Conservation (phyloP, 2,797 vertebrate species). For the Crocidura indochinensis region DNA sequence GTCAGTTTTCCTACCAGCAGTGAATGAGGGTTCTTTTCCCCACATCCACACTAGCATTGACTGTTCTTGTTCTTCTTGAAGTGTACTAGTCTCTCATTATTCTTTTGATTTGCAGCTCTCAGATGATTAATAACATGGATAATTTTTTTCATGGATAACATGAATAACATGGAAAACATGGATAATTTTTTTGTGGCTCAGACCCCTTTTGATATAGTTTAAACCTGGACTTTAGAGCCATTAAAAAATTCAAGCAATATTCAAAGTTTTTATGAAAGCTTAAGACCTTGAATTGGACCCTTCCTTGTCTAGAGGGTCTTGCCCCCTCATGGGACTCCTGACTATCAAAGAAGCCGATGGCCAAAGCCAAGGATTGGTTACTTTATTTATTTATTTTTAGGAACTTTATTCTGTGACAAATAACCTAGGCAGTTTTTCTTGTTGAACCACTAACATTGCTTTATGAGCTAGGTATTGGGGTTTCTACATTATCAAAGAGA, state of each 20-base stretch:
- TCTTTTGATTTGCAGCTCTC: too few species aligned
- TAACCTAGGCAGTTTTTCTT: not conserved
- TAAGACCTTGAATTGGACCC: not conserved
- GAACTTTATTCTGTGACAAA: not conserved
- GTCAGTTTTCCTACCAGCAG: too few species aligned
- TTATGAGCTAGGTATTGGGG: not conserved
- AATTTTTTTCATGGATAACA: too few species aligned
- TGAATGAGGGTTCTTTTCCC: too few species aligned
- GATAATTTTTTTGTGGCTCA: too few species aligned
- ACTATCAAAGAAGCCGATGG: not conserved
- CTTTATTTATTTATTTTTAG: not conserved
- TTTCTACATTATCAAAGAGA: not conserved
- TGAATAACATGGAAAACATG: too few species aligned
- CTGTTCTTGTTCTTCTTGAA: too few species aligned
- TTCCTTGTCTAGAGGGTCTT: not conserved
- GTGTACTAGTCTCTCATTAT: too few species aligned
- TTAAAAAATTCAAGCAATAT: not conserved
- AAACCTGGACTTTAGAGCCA: constrained; percentile 33
- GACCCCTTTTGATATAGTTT: not conserved
- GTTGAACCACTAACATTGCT: not conserved
- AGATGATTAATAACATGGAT: too few species aligned
- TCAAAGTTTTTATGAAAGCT: not conserved
- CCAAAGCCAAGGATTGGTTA: not conserved
- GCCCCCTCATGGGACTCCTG: not conserved
- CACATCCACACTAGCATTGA: too few species aligned